Base-by-base conservation (phyloP, 2,888 invertebrate species). In the Lacanobia oleracea region DNA sequence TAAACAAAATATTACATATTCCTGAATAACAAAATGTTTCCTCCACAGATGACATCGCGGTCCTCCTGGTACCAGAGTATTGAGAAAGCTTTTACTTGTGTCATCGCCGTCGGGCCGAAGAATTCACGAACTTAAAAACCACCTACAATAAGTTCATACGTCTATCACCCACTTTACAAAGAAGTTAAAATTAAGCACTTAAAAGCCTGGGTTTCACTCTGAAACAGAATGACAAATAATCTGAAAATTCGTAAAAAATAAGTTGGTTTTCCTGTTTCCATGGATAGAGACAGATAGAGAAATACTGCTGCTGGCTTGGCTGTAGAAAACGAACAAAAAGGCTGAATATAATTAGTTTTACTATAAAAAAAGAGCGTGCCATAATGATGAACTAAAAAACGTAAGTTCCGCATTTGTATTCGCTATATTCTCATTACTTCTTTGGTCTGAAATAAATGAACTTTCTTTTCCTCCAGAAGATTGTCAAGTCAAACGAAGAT, bases 401-500 rank as follows among this genome's bases (percentile, higher is more conserved):
- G 83, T 79, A 69, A 76, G 69, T 76, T 18, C 23, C 2, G 16
- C 12, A 43, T 33, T 43, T 14, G 5, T 48, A 18, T 59, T 10
- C n/a, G 27, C 21, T 0, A 51, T 56, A 33, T 50, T 54, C 2
- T 64, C 8, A n/a, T 40, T 23, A 14, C 4, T 59, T 27, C 16
- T 21, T 7, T 2, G n/a, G 0, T 43, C 64, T 50, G 23, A 40
- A n/a, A 27, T 18, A 60, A 50, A 59, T 27, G 6, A 64, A 82
- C 65, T 82, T 76, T 82, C 75, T 72, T 73, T 63, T 71, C 48
- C 54, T 51, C 45, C 70, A 79, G 79, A 82, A 75, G 65, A 76
- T 66, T 74, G 60, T 72, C 62, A 62, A 69, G 14, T 53, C 53
- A 68, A 77, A 61, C 67, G 81, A 82, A 81, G 74, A 94, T 94